Evolutionary conservation across 2,888 invertebrate species (phyloP), one percentile per base, ranked within the genome.

Genomic region (Phalera bucephala): DNA sequence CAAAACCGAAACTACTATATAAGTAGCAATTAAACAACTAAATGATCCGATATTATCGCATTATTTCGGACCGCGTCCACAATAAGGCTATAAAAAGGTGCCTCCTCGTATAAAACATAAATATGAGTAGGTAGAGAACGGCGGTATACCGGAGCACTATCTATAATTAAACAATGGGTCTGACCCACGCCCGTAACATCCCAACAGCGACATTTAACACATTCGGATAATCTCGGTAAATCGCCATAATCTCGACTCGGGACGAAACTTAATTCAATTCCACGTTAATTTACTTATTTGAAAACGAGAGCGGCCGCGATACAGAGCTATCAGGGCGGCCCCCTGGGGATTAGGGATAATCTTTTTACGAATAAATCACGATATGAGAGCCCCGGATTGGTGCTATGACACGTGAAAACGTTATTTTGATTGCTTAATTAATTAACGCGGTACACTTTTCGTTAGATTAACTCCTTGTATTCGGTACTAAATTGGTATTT

Each of bases 201-300:
- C 71, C 74, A 66, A 74, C 72, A 68, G 73, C 75, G 66, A 74
- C 80, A 74, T 76, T 84, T 79, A 85, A 86, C 87, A 85, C 84
- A 83, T 82, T 80, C 76, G 72, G 78, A 80, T 88, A 86, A 87
- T 87, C 85, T 83, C 73, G 72, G 78, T 76, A 74, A 84, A 85
- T 80, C 83, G 79, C 73, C 68, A 73, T 84, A 84, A 86, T 85
- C 86, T 80, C 72, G 68, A 72, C 71, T 74, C 61, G 78, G 76
- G 77, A 74, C 76, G 72, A 72, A 78, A 82, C 76, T 80, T 80
- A 81, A 87, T 85, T 87, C 80, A 79, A 85, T 83, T 82, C 74
- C 68, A 80, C 79, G 75, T 84, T 84, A 84, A 86, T 82, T 85
- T 80, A 83, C 78, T 85, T 80, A 85, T 83, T 82, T 77, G 80